Percentiles rank a stretch among this genome's conserved stretches.
Evolutionary conservation across 2,888 invertebrate species (phyloP).

Genomic region (Apocheima hispidaria): DNA sequence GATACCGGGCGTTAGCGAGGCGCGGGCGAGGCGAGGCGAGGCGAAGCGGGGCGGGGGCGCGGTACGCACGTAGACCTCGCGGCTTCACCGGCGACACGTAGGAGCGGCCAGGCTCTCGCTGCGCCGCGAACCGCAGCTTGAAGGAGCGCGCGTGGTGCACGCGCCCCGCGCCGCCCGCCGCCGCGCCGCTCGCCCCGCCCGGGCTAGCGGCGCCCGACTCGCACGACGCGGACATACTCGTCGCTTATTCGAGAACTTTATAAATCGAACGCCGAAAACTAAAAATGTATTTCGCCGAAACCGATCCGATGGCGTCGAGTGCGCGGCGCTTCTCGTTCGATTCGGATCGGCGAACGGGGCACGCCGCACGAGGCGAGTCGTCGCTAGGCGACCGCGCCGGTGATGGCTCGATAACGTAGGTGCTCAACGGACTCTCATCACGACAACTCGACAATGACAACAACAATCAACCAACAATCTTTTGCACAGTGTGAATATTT

Average conservation of each 20-base stretch:
- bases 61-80: slow-evolving; percentile 53
- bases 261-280: not conserved
- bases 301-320: not conserved
- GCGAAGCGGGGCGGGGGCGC: not conserved
- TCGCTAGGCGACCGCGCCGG: slow-evolving; percentile 45
- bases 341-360: too few species aligned
- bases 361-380: not conserved
- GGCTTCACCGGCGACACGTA: slow-evolving; percentile 72
- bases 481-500: too few species aligned
- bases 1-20: slow-evolving; percentile 38
- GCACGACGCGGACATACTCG: slow-evolving; percentile 28
- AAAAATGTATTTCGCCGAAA: not conserved
- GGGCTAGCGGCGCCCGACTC: slow-evolving; percentile 45
- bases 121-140: slow-evolving; percentile 58
- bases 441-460: too few species aligned
- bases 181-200: slow-evolving; percentile 10
- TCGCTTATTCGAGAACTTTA: too few species aligned
- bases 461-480: too few species aligned
- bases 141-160: slow-evolving; percentile 35
- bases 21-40: slow-evolving; percentile 41
- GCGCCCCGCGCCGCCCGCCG: slow-evolving; percentile 10
- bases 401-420: slow-evolving; percentile 54
- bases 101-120: slow-evolving; percentile 75
- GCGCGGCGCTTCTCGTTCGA: not conserved
- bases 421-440: slow-evolving; percentile 37